Conservation (phyloP, 1,140 invertebrate genomes). For the Contarinia nasturtii region DNA sequence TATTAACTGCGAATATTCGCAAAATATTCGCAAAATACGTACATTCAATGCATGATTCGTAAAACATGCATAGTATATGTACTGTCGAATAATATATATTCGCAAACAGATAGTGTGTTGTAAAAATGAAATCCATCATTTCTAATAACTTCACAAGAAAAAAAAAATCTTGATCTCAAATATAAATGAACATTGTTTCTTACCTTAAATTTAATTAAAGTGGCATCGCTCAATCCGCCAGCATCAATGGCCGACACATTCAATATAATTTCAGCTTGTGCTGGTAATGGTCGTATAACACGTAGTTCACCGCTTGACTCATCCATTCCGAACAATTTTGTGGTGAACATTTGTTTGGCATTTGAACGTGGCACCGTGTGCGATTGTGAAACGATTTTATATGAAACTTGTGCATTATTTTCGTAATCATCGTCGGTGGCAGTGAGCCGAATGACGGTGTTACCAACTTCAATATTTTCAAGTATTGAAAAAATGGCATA, state of each 20-base stretch:
- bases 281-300: slow-evolving; percentile 49
- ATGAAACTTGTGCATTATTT: slow-evolving; percentile 52
- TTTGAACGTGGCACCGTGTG: slow-evolving; percentile 27
- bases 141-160: too few relatives aligned
- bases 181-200: too few relatives aligned
- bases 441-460: slow-evolving; percentile 53
- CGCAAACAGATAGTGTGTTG: too few relatives aligned
- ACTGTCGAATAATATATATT: too few relatives aligned
- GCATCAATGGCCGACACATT: slow-evolving; percentile 59
- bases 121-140: too few relatives aligned
- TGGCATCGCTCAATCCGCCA: slow-evolving; percentile 45
- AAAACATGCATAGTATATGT: too few relatives aligned
- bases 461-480: slow-evolving; percentile 55
- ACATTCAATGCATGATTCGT: too few relatives aligned
- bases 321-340: slow-evolving; percentile 53
- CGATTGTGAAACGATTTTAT: slow-evolving; percentile 47
- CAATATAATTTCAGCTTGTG: slow-evolving; percentile 57
- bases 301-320: slow-evolving; percentile 51
- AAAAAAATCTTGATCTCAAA: too few relatives aligned
- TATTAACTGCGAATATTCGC: too few relatives aligned
- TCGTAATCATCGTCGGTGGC: slow-evolving; percentile 68
- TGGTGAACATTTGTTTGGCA: slow-evolving; percentile 27
- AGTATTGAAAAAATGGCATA: slow-evolving; percentile 44
- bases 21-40: too few relatives aligned
- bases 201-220: slow-evolving; percentile 38